Conservation (phyloP, 2,797 vertebrate species). For the Sebastes vulpes region DNA sequence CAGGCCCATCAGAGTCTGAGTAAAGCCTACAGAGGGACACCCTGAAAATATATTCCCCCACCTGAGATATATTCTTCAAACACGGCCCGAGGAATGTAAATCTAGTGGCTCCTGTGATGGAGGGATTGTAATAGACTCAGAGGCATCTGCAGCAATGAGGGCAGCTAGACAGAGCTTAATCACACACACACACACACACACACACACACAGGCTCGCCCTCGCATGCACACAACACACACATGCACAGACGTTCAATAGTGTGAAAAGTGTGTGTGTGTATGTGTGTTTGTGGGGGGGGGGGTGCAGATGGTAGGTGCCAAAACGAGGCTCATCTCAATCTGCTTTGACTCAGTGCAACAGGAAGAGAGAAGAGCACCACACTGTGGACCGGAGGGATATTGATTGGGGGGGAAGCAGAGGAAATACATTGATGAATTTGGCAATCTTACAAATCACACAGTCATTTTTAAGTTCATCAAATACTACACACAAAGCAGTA, state of each 20-base stretch:
- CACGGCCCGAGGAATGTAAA: conserved; percentile 81
- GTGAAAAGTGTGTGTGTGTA: conserved; percentile 41
- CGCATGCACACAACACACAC: conserved; percentile 45
- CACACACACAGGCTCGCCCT: conserved; percentile 28
- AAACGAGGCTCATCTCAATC: conserved; percentile 67
- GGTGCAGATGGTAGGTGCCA: conserved; percentile 65
- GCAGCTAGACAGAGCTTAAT: conserved; percentile 70
- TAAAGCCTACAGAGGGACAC: conserved; percentile 76
- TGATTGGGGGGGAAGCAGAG: neutral
- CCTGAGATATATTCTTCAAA: conserved; percentile 85
- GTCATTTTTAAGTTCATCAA: neutral
- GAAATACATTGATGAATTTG: neutral
- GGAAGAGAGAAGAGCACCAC: conserved; percentile 74
- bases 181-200: conserved; percentile 62
- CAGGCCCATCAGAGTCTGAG: conserved; percentile 71
- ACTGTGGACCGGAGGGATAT: conserved; percentile 84
- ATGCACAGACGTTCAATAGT: conserved; percentile 69
- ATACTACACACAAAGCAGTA: neutral
- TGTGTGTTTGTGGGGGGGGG: neutral
- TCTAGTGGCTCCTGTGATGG: conserved; percentile 76
- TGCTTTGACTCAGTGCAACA: conserved; percentile 45
- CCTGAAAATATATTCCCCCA: conserved; percentile 76
- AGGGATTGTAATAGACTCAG: conserved; percentile 81
- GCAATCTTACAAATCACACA: neutral
- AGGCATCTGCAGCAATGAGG: conserved; percentile 65